Percentiles rank a stretch among this genome's conserved stretches.
These are phyloP conservation scores for Jacana jacana DNA, from an alignment of 2,113 vertebrate genomes.

Conservation along the genomic window DNA sequence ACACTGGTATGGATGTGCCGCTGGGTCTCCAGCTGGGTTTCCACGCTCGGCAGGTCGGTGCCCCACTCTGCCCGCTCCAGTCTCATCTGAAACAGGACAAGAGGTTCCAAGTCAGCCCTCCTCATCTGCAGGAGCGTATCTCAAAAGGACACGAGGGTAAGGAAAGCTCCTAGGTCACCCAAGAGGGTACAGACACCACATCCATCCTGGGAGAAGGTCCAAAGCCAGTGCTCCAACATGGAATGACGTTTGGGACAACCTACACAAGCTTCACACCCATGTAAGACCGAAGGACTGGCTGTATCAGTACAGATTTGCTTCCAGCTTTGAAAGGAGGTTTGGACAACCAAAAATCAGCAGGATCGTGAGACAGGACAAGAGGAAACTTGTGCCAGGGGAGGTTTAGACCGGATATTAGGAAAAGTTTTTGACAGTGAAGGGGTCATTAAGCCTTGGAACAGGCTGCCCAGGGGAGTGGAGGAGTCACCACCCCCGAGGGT, in stretches of 20 bases:
- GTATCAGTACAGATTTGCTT: background rate
- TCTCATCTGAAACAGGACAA: slow-evolving; percentile 77
- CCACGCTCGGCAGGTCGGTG: slow-evolving; percentile 89
- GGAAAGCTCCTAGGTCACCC: background rate
- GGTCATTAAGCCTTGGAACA: too few species aligned
- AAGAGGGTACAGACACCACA: background rate
- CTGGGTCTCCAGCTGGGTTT: slow-evolving; percentile 88
- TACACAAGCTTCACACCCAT: background rate
- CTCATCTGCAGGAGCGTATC: background rate
- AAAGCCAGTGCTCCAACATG: background rate
- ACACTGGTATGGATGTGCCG: slow-evolving; percentile 84
- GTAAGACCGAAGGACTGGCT: background rate
- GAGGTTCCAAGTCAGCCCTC: background rate
- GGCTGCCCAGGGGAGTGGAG: too few species aligned
- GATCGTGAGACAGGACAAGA: background rate
- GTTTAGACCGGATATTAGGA: too few species aligned
- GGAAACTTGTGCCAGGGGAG: too few species aligned
- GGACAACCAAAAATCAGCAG: background rate
- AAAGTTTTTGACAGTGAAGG: too few species aligned
- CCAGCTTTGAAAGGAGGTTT: background rate
- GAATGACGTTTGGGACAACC: background rate
- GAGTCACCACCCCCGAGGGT: too few species aligned
- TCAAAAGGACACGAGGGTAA: background rate
- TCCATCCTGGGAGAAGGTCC: background rate
- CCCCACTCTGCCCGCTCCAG: slow-evolving; percentile 94